These are phyloP conservation scores for Magallana angulata DNA, from an alignment of 1,140 invertebrate species.

Conservation along the genomic window DNA sequence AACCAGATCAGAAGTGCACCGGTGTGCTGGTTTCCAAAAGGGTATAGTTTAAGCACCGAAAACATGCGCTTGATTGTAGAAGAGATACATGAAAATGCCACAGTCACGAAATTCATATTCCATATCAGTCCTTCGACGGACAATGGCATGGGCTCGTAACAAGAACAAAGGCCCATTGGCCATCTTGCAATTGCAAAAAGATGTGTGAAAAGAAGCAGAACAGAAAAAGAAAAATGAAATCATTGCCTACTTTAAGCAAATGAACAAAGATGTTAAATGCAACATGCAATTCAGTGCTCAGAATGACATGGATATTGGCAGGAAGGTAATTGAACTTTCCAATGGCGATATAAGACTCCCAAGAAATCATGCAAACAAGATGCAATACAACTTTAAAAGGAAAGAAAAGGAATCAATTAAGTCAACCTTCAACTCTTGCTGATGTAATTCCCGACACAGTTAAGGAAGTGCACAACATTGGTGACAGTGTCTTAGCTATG, in stretches of 20 bases:
- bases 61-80: slow-evolving; percentile 46
- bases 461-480: slow-evolving; percentile 4
- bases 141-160: slow-evolving; percentile 55
- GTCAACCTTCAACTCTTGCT: slow-evolving; percentile 4
- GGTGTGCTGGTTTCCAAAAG: slow-evolving; percentile 57
- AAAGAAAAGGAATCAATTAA: slow-evolving; percentile 2
- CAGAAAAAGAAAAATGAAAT: slow-evolving; percentile 45
- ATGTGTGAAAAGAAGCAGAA: slow-evolving; percentile 51
- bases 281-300: neutral
- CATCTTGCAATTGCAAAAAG: slow-evolving; percentile 53
- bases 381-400: slow-evolving; percentile 5
- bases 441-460: slow-evolving; percentile 41
- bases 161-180: slow-evolving; percentile 43
- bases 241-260: slow-evolving; percentile 20
- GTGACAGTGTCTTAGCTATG: slow-evolving; percentile 26
- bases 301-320: neutral
- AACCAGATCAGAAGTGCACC: slow-evolving; percentile 44
- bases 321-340: neutral
- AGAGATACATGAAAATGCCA: slow-evolving; percentile 49
- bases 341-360: slow-evolving; percentile 18
- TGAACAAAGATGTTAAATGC: slow-evolving; percentile 47
- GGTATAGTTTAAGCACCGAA: slow-evolving; percentile 54
- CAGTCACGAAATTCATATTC: slow-evolving; percentile 49
- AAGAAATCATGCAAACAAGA: neutral
- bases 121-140: slow-evolving; percentile 55